These are phyloP conservation scores for Sebastes iracundus DNA, from an alignment of 2,797 vertebrate species.

Conservation along the genomic window DNA sequence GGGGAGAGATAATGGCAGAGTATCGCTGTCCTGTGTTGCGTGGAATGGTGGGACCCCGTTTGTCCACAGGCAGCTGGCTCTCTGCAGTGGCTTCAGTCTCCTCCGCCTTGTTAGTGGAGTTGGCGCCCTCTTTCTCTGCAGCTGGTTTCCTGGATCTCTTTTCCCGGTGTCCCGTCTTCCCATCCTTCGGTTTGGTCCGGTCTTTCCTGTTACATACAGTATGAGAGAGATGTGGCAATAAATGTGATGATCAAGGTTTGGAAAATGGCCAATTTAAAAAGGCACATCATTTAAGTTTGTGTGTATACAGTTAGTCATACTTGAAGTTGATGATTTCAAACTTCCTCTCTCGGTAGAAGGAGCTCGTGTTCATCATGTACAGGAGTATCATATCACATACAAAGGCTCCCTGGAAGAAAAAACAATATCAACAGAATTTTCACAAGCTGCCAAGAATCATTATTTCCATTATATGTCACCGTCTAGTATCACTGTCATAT, in stretches of 20 bases:
- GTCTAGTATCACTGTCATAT: not conserved
- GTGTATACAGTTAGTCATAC: slow-evolving; percentile 74
- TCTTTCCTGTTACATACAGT: slow-evolving; percentile 62
- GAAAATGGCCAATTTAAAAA: not conserved
- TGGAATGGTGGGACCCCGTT: slow-evolving; percentile 71
- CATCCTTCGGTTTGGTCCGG: slow-evolving; percentile 53
- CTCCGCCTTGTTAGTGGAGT: slow-evolving; percentile 47
- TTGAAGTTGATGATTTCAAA: slow-evolving; percentile 93
- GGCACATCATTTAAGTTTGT: not conserved
- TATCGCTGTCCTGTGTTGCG: slow-evolving; percentile 81
- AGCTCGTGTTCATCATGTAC: slow-evolving; percentile 93
- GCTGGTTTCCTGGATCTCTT: slow-evolving; percentile 63
- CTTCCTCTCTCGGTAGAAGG: slow-evolving; percentile 93
- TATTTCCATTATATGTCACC: not conserved
- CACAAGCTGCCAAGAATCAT: not conserved
- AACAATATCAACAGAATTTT: not conserved
- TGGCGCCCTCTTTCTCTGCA: slow-evolving; percentile 43
- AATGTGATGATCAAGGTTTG: not conserved
- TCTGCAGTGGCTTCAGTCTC: slow-evolving; percentile 32
- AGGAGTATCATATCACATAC: slow-evolving; percentile 94
- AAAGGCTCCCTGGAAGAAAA: slow-evolving; percentile 89
- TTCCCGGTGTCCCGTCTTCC: slow-evolving; percentile 56
- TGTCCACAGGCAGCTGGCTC: slow-evolving; percentile 26
- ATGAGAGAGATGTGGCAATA: not conserved
- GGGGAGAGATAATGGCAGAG: slow-evolving; percentile 36